These are phyloP conservation scores for Diplodus sargus DNA, from an alignment of 2,797 vertebrate genomes.

Conservation along the genomic window DNA sequence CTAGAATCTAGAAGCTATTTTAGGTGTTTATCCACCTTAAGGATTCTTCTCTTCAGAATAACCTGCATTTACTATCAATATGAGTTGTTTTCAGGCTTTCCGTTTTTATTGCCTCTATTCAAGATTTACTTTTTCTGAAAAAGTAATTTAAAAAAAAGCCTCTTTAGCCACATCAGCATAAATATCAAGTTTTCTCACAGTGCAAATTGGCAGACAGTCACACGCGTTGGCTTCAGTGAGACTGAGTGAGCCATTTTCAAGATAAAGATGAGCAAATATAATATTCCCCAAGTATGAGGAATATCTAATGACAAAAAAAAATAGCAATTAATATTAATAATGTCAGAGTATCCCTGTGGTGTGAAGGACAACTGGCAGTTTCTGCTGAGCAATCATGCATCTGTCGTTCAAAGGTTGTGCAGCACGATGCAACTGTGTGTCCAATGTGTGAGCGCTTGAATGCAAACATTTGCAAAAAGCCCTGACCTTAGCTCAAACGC, in stretches of 20 bases:
- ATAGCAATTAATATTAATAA: slow-evolving; percentile 15
- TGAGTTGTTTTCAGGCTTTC: not conserved
- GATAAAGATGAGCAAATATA: slow-evolving; percentile 16
- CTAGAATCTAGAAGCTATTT: no score
- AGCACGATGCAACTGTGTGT: not conserved
- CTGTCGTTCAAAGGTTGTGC: not conserved
- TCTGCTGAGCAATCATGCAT: not conserved
- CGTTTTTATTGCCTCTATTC: not conserved
- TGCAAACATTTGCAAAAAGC: slow-evolving; percentile 28
- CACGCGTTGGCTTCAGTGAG: not conserved
- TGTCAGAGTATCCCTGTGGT: not conserved
- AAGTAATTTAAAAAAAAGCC: slow-evolving; percentile 1
- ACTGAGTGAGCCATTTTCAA: slow-evolving; percentile 6
- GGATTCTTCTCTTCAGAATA: not conserved
- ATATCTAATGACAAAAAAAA: slow-evolving; percentile 1
- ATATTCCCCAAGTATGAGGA: not conserved
- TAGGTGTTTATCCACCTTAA: no score
- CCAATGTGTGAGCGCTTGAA: not conserved
- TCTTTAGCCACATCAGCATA: slow-evolving; percentile 28
- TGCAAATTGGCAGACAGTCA: slow-evolving; percentile 9
- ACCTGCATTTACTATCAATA: not conserved
- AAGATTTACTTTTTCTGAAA: not conserved
- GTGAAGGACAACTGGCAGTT: not conserved
- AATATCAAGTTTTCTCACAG: slow-evolving; percentile 23
- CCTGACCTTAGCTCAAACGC: slow-evolving; percentile 7